A percentile compares a stretch with the other conserved stretches of the same genome.
Evolutionary conservation across 2,888 invertebrate genomes (phyloP).

Genomic region (Hesperia comma): DNA sequence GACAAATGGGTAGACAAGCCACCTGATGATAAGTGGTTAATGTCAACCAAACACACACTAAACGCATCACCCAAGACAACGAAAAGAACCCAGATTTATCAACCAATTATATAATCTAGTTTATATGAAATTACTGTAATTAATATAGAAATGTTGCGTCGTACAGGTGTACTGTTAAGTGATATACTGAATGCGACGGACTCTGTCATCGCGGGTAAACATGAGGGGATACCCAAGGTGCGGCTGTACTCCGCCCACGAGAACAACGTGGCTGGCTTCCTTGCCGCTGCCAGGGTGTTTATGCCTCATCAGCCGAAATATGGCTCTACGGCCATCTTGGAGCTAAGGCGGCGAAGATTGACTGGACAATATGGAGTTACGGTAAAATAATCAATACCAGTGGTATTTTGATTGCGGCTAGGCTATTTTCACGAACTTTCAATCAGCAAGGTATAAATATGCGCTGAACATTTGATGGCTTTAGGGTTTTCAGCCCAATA

Average conservation of each 20-base stretch:
- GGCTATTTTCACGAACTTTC: too few relatives aligned
- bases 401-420: too few relatives aligned
- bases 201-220: constrained; percentile 66
- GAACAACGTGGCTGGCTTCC: constrained; percentile 85
- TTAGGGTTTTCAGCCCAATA: too few relatives aligned
- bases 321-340: constrained; percentile 81
- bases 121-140: too few relatives aligned
- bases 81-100: too few relatives aligned
- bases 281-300: constrained; percentile 82
- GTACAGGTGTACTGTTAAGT: constrained; percentile 74
- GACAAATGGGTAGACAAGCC: too few relatives aligned
- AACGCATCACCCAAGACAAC: too few relatives aligned
- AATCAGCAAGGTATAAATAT: too few relatives aligned
- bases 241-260: constrained; percentile 85
- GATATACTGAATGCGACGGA: constrained; percentile 78
- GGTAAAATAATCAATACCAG: constrained; percentile 54
- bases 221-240: constrained; percentile 64
- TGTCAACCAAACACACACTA: too few relatives aligned
- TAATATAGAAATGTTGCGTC: neutral
- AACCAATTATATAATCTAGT: too few relatives aligned
- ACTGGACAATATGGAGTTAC: constrained; percentile 69
- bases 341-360: constrained; percentile 66
- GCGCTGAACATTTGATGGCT: too few relatives aligned
- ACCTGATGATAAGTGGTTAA: too few relatives aligned
- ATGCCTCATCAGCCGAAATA: constrained; percentile 84